Base-by-base conservation (phyloP, 2,888 invertebrate species). In the Xestia ashworthii region DNA sequence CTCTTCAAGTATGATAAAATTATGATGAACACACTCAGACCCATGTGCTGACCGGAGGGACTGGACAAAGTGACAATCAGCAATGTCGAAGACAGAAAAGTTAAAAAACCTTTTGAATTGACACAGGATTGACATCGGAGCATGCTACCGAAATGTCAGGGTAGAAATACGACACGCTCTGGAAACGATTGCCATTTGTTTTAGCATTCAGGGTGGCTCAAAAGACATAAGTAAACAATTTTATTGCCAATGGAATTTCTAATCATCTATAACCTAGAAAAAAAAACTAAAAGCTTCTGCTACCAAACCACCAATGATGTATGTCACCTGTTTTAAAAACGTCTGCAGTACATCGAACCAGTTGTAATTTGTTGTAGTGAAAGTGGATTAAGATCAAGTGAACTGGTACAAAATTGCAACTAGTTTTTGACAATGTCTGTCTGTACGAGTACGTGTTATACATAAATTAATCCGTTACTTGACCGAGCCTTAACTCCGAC, bases 401-500 rank as follows among this genome's bases (percentile, higher is more conserved):
- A 66, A 65, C 74, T 86, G 75, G 72, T 67, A 77, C 16, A 48
- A 38, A 84, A 81, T 64, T 75, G 70, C 76, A 71, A 77, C 85
- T 78, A 85, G 87, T 87, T 87, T n/a, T 81, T 75, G 78, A 81
- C 72, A 83, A 76, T 71, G 46, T 72, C 48, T n/a, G 41, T 74
- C 38, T 64, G 60, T 64, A 44, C 44, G 44, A 9, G 38, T 11
- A 78, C 83, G 50, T 78, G 85, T 85, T 78, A 71, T 50, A 85
- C 85, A 81, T 82, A 69, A 32, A 64, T 71, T 48, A 70, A 71
- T 76, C 83, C 78, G 85, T 83, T 83, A 83, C 60, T 82, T 44
- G 77, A 76, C 82, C 73, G 60, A 48, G 55, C 25, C 38, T 6
- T 71, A 60, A 32, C 50, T 53, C 16, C 46, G 44, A 62, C 38